These are phyloP conservation scores for Anguilla megastoma DNA, from an alignment of 2,797 vertebrate species.

Conservation along the genomic window DNA sequence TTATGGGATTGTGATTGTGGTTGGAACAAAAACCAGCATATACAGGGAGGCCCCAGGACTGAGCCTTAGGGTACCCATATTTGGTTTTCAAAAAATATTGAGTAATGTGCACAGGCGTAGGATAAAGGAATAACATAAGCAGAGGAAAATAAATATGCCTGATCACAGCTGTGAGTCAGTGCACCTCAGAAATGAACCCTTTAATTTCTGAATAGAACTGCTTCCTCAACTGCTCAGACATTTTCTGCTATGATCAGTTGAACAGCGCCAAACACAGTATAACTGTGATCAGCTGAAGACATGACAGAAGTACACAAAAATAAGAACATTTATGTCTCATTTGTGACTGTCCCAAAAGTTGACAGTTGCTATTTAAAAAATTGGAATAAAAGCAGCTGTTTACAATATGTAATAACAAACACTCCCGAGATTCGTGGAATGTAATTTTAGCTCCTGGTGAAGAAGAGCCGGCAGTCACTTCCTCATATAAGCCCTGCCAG, in stretches of 20 bases:
- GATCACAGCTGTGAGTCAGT: not conserved
- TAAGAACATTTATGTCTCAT: not conserved
- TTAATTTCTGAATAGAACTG: not conserved
- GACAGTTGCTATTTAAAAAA: not conserved
- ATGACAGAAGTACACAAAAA: not conserved
- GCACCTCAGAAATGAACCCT: not conserved
- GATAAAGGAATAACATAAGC: not conserved
- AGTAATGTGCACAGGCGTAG: not conserved
- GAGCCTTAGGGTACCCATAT: not conserved
- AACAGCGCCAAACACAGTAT: not conserved
- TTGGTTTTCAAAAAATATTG: not conserved
- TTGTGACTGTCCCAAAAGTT: not conserved
- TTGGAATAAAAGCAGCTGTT: not conserved
- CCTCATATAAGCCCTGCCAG: not conserved
- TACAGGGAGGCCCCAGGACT: no score
- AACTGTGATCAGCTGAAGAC: not conserved
- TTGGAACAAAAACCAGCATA: no score
- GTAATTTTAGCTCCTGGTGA: not conserved
- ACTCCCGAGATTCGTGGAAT: not conserved
- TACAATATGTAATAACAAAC: not conserved
- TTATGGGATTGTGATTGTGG: no score
- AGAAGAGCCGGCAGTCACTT: not conserved
- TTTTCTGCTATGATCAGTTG: no score
- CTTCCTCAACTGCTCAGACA: not conserved
- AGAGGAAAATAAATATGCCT: not conserved